These are phyloP conservation scores for Mastomys natalensis DNA, from an alignment of 2,113 vertebrate species.

Conservation along the genomic window DNA sequence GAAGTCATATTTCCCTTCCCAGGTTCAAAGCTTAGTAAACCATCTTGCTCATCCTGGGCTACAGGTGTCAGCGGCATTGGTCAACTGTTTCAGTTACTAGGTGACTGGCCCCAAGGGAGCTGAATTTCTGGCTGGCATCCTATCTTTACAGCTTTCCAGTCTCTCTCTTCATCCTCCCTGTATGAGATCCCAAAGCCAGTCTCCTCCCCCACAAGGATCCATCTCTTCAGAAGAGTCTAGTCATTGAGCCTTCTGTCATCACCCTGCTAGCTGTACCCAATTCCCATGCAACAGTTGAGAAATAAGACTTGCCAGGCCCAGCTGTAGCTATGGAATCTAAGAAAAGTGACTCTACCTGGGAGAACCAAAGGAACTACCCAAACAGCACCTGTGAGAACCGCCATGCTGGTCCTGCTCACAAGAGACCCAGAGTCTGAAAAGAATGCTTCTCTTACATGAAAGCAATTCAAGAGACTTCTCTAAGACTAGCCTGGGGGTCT, in stretches of 20 bases:
- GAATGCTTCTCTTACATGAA: background rate
- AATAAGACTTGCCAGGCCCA: background rate
- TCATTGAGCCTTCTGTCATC: background rate
- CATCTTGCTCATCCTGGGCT: background rate
- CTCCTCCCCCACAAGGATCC: background rate
- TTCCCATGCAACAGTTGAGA: background rate
- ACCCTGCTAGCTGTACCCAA: background rate
- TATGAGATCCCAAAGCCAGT: background rate
- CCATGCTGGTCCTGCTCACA: background rate
- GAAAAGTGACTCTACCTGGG: background rate
- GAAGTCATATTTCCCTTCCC: slow-evolving; percentile 35
- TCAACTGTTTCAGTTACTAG: background rate
- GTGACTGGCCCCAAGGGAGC: background rate
- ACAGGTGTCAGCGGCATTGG: background rate
- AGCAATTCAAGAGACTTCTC: background rate
- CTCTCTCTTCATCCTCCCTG: background rate
- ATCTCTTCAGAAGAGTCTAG: background rate
- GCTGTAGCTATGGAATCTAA: background rate
- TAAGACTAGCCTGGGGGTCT: background rate
- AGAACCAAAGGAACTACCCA: background rate
- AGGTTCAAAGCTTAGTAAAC: background rate
- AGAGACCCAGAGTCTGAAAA: background rate
- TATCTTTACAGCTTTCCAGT: background rate
- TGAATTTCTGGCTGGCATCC: background rate
- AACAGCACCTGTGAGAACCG: background rate